Conservation (phyloP, 2,797 vertebrate species). For the Crypturellus tataupa region DNA sequence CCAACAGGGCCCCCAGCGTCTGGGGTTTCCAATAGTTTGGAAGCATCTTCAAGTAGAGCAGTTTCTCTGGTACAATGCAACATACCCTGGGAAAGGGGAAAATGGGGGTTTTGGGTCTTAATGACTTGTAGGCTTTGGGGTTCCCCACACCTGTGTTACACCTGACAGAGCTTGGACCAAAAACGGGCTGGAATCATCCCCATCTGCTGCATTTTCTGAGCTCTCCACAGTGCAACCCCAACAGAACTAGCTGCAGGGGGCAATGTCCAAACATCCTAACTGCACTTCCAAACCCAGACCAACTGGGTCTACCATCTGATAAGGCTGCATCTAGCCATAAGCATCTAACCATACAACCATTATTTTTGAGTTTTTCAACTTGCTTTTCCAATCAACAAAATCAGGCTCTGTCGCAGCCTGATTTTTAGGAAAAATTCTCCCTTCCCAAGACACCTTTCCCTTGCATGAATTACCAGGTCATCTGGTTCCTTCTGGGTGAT, state of each 20-base stretch:
- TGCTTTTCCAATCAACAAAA: neutral
- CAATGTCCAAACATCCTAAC: neutral
- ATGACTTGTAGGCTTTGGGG: neutral
- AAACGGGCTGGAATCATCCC: neutral
- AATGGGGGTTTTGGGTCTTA: neutral
- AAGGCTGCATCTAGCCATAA: neutral
- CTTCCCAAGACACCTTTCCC: neutral
- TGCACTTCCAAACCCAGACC: neutral
- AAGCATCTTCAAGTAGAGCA: neutral
- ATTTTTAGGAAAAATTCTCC: neutral
- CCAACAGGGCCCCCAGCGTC: no score
- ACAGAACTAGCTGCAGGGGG: neutral
- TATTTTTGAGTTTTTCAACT: neutral
- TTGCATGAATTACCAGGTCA: neutral
- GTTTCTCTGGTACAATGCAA: neutral
- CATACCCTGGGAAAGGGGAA: neutral
- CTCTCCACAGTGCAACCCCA: neutral
- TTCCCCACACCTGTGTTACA: neutral
- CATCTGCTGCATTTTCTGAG: neutral
- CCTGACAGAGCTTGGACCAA: neutral
- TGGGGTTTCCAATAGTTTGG: neutral
- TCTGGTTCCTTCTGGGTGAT: no score
- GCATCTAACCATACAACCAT: neutral
- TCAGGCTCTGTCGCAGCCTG: neutral
- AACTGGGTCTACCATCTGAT: neutral